phyloP scores from a whole-genome alignment of 2,113 vertebrate genomes.

The Macroglossus sobrinus region DNA sequence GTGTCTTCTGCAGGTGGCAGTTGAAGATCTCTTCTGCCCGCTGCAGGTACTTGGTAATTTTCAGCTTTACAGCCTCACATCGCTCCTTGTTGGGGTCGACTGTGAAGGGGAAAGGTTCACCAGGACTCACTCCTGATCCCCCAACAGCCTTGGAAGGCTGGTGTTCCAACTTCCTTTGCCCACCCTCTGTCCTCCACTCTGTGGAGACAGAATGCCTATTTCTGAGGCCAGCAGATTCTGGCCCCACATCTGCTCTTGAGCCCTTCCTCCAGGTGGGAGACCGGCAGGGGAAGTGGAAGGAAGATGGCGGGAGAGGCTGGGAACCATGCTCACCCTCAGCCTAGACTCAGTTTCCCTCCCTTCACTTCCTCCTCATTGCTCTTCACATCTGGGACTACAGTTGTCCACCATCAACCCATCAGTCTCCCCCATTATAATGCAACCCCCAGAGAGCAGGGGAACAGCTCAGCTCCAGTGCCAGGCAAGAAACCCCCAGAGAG shows the following conservation, averaged over 20 bases:
- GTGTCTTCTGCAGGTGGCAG: conserved; percentile 92
- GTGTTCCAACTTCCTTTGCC: not conserved
- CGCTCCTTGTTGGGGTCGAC: conserved; percentile 97
- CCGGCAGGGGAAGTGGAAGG: not conserved
- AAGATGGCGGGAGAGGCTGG: not conserved
- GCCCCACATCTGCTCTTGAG: not conserved
- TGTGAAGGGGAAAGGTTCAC: conserved; percentile 60
- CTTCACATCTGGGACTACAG: not conserved
- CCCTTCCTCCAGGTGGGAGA: not conserved
- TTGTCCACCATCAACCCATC: not conserved
- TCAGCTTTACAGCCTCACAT: conserved; percentile 95
- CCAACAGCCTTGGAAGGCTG: not conserved
- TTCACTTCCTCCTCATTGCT: not conserved
- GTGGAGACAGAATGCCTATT: not conserved
- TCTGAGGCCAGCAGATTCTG: not conserved
- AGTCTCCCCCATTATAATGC: not conserved
- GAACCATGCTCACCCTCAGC: not conserved
- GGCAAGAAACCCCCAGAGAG: not conserved
- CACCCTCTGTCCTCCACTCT: not conserved
- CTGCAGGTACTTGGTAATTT: conserved; percentile 95
- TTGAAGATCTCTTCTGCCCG: conserved; percentile 98
- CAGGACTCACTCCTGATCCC: not conserved
- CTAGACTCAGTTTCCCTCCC: not conserved
- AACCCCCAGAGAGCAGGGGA: not conserved
- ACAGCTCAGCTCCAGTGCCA: not conserved